A percentile compares a stretch with the other conserved stretches of the same genome.
These are phyloP conservation scores for Phragmatobia fuliginosa DNA, from an alignment of 2,888 invertebrate genomes.

Conservation along the genomic window DNA sequence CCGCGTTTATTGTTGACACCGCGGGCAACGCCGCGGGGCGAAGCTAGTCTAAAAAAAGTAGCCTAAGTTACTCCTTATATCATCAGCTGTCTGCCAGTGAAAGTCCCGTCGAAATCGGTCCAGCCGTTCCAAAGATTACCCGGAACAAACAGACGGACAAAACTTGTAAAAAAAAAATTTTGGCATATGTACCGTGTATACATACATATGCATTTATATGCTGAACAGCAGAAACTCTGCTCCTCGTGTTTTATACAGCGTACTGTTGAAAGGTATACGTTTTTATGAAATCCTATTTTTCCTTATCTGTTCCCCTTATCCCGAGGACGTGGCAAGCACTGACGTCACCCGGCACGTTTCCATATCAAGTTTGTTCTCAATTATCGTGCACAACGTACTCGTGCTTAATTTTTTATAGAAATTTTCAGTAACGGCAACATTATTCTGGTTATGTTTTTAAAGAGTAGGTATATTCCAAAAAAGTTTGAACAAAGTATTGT, in stretches of 20 bases:
- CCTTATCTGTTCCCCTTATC: slow-evolving; percentile 46
- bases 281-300: slow-evolving; percentile 40
- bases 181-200: neutral
- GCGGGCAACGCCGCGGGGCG: too few relatives aligned
- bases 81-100: too few relatives aligned
- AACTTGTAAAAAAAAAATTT: too few relatives aligned
- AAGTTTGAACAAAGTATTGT: neutral
- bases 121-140: too few relatives aligned
- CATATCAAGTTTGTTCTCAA: slow-evolving; percentile 41
- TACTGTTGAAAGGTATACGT: slow-evolving; percentile 24
- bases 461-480: neutral
- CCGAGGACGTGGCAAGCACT: slow-evolving; percentile 35
- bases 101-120: too few relatives aligned
- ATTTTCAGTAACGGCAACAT: slow-evolving; percentile 11
- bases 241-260: slow-evolving; percentile 9
- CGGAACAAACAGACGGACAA: too few relatives aligned
- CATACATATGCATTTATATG: neutral
- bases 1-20: too few relatives aligned
- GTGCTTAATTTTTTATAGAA: slow-evolving; percentile 17
- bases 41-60: too few relatives aligned
- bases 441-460: neutral
- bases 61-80: too few relatives aligned
- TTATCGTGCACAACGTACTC: slow-evolving; percentile 22
- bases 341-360: slow-evolving; percentile 43
- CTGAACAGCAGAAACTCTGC: neutral